Conservation (phyloP, 1,140 invertebrate species). For the Drosophila pallidifrons region DNA sequence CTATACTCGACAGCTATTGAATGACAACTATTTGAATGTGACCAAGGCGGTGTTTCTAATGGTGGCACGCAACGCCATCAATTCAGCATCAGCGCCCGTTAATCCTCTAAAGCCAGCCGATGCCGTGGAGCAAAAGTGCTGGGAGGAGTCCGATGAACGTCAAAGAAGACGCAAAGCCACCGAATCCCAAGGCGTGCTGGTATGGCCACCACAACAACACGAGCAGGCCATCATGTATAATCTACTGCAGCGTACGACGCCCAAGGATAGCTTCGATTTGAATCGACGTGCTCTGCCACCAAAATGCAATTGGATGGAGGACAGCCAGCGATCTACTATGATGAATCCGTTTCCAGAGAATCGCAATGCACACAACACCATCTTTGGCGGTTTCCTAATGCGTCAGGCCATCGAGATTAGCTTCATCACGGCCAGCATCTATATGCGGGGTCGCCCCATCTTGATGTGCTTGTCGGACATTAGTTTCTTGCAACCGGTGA, state of each 20-base stretch:
- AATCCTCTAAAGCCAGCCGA: slow-evolving; percentile 88
- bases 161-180: slow-evolving; percentile 84
- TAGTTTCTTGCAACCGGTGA: slow-evolving; percentile 89
- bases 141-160: slow-evolving; percentile 86
- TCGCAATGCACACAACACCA: slow-evolving; percentile 92
- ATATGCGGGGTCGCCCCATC: slow-evolving; percentile 87
- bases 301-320: slow-evolving; percentile 89
- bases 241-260: slow-evolving; percentile 88
- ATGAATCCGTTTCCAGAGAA: slow-evolving; percentile 74
- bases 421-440: slow-evolving; percentile 88
- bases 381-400: slow-evolving; percentile 95
- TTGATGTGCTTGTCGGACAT: slow-evolving; percentile 90
- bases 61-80: slow-evolving; percentile 90
- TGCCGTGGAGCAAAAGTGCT: slow-evolving; percentile 87
- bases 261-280: slow-evolving; percentile 85
- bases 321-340: slow-evolving; percentile 56
- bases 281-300: slow-evolving; percentile 86
- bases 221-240: slow-evolving; percentile 90
- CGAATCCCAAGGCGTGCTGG: slow-evolving; percentile 86
- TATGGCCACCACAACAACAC: slow-evolving; percentile 87
- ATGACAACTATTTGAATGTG: slow-evolving; percentile 87
- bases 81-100: slow-evolving; percentile 87
- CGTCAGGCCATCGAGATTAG: slow-evolving; percentile 91
- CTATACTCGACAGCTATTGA: slow-evolving; percentile 88
- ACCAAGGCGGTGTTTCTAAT: slow-evolving; percentile 90